Evolutionary conservation across 2,888 invertebrate species (phyloP).

Genomic region (Tinea trinotella): DNA sequence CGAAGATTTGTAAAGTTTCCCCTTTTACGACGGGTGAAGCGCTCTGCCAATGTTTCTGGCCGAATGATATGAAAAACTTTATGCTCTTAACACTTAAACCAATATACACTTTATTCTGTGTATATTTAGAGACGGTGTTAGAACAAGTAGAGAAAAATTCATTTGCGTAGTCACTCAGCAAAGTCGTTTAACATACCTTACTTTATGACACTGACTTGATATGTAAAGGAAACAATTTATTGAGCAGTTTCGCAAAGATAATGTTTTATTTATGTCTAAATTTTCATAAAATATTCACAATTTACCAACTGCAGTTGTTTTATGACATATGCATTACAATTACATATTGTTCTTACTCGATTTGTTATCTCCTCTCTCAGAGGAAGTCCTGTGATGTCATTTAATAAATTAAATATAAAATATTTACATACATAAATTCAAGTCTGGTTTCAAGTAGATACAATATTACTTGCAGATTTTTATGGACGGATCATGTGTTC

Average conservation of each 20-base stretch:
- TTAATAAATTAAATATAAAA: too few relatives aligned
- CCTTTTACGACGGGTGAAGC: constrained; percentile 65
- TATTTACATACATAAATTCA: too few relatives aligned
- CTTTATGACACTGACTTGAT: constrained; percentile 41
- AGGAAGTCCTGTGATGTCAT: too few relatives aligned
- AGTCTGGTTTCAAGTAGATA: too few relatives aligned
- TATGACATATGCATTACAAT: constrained; percentile 6
- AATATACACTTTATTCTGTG: not conserved
- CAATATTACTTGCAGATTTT: too few relatives aligned
- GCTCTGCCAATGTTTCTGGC: constrained; percentile 58
- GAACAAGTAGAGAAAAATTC: constrained; percentile 37
- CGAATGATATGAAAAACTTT: constrained; percentile 64
- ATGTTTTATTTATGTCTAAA: constrained; percentile 13
- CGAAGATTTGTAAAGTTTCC: constrained; percentile 69
- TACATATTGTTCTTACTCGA: not conserved
- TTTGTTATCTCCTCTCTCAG: not conserved
- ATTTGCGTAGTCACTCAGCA: constrained; percentile 51
- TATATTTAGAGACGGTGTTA: not conserved
- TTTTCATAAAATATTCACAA: constrained; percentile 9
- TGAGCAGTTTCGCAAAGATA: constrained; percentile 24
- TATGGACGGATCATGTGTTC: too few relatives aligned
- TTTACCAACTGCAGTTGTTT: constrained; percentile 8
- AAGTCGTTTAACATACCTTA: constrained; percentile 56
- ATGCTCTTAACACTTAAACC: constrained; percentile 22
- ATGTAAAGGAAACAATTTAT: constrained; percentile 49